Evolutionary conservation across 2,888 invertebrate genomes (phyloP).

Genomic region (Heliconius hortense): DNA sequence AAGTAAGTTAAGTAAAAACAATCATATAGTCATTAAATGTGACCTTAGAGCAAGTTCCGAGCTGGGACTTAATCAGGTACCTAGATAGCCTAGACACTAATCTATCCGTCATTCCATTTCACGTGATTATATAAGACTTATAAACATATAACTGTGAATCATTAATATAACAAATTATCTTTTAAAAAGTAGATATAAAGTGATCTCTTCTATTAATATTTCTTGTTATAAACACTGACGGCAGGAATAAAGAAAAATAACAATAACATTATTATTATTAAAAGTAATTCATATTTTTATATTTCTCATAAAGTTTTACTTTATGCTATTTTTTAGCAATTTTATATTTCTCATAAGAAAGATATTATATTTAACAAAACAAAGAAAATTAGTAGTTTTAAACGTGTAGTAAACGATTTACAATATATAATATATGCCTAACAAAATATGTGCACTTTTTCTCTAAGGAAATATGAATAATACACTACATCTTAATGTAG

Average conservation of each 20-base stretch:
- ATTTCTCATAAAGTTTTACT: not conserved
- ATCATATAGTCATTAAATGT: conserved; percentile 14
- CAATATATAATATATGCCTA: not conserved
- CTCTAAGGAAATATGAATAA: too few species aligned
- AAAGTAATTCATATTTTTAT: too few species aligned
- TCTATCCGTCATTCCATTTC: not conserved
- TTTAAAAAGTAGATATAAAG: not conserved
- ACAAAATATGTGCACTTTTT: not conserved
- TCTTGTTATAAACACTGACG: not conserved
- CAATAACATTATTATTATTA: not conserved
- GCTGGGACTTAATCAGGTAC: conserved; percentile 6
- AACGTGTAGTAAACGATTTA: too few species aligned
- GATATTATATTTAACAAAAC: not conserved
- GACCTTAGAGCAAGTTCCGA: conserved; percentile 31
- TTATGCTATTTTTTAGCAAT: not conserved
- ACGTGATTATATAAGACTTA: not conserved
- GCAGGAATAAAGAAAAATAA: not conserved
- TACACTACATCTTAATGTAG: not conserved
- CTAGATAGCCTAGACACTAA: conserved; percentile 4
- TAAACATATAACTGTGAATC: not conserved
- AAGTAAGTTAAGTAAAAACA: not conserved
- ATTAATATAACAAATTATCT: not conserved
- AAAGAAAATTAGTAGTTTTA: not conserved
- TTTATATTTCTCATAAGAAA: not conserved
- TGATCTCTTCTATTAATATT: not conserved